Evolutionary conservation across 2,797 vertebrate genomes (phyloP), one percentile per base, ranked within the genome.

Genomic region (Acipenser oxyrinchus): DNA sequence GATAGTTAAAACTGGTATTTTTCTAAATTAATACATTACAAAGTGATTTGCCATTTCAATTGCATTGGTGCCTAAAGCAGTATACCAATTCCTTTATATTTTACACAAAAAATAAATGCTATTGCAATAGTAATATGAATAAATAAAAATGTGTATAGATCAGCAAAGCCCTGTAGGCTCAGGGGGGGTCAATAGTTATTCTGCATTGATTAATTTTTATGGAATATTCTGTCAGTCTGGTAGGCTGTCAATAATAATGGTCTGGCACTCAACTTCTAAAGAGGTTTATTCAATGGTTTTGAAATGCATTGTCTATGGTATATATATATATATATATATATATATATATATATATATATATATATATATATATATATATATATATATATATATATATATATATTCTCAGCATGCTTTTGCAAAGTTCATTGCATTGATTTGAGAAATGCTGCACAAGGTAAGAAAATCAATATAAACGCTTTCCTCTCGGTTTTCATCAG

Each of bases 371-470:
- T 18, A 18, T 18, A 18, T 18, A 18, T 18, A 18, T 18, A 18
- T 18, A 18, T 18, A 18, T 18, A 18, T 18, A 18, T 18, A 18
- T 18, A 18, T 18, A 18, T 18, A 11, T 3, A 3, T 1, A 7
- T 11, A 4, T 58, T 58, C 15, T 10, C 55, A 10, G 55, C 10
- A 58, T n/a, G 6, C 55, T 12, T 58, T 58, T 58, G 55, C 3
- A n/a, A 58, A 58, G 55, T 58, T n/a, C 55, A 58, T 58, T 6
- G 13, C 6, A 58, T 58, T 58, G 55, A 58, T 58, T 58, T 58
- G 6, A 6, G 55, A 58, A 58, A 58, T n/a, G 12, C 12, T 11
- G 11, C 12, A 58, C 55, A 58, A n/a, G 55, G 55, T 58, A 58
- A 58, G 23, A 58, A 58, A 58, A 58, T 58, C 55, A n/a, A 58